phyloP scores from a whole-genome alignment of 2,888 invertebrate genomes.

The Imbricaverruca yamaguchii region DNA sequence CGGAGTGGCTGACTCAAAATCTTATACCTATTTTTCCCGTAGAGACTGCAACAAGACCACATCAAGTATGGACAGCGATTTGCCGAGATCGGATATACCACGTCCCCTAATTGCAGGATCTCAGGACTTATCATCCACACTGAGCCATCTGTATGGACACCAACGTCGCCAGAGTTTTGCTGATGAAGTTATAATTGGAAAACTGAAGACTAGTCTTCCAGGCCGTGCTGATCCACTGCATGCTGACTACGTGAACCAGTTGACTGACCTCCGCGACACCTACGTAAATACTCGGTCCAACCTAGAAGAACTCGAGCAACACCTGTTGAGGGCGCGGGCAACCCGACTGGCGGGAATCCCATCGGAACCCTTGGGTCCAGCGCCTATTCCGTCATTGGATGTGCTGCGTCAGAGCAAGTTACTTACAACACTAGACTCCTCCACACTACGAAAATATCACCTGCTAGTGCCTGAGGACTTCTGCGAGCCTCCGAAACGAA shows the following conservation, averaged over 20 bases:
- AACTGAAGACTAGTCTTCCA: background rate
- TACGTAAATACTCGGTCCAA: background rate
- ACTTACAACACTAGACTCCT: background rate
- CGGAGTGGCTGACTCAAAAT: too few species aligned
- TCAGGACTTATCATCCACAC: background rate
- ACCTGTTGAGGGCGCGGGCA: constrained; percentile 11
- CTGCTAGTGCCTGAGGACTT: constrained; percentile 27
- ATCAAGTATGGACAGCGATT: background rate
- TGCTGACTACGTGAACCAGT: constrained; percentile 5
- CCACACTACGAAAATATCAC: constrained; percentile 24
- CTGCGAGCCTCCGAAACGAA: constrained; percentile 50
- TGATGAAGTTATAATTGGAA: background rate
- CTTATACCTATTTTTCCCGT: too few species aligned
- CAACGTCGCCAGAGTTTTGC: background rate
- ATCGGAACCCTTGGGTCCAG: background rate
- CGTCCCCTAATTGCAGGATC: background rate
- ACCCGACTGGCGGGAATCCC: background rate
- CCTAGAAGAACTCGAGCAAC: constrained; percentile 23
- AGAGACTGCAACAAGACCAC: background rate
- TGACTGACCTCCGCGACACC: background rate
- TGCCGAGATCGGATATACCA: background rate
- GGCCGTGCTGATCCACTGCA: background rate
- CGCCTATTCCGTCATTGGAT: background rate
- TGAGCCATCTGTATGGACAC: background rate
- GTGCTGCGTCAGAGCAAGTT: background rate